Conservation (phyloP, 2,113 vertebrate species). For the Balaeniceps rex region DNA sequence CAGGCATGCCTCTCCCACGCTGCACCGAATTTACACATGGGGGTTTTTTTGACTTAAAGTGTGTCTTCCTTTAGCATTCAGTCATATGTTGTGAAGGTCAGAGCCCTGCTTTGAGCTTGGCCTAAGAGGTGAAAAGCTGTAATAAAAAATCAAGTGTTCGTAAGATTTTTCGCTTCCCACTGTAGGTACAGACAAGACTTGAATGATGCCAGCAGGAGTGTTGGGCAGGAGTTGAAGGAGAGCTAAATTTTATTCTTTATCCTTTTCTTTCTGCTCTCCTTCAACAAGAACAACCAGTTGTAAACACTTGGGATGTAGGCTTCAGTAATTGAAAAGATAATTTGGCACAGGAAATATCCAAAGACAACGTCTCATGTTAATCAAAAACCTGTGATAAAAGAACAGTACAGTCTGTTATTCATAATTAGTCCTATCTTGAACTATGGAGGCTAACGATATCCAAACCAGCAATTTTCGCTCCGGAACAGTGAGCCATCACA, state of each 20-base stretch:
- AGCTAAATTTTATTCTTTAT: background rate
- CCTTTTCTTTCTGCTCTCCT: background rate
- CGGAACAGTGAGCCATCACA: background rate
- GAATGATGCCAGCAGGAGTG: background rate
- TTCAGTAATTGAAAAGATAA: background rate
- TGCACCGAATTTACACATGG: fast-evolving
- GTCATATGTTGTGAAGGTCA: background rate
- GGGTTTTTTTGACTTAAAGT: background rate
- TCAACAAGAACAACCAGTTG: background rate
- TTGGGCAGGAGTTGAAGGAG: background rate
- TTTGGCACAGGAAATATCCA: background rate
- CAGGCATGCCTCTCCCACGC: background rate
- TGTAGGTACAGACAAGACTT: background rate
- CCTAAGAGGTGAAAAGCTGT: background rate
- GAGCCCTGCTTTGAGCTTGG: background rate
- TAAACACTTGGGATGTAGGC: background rate
- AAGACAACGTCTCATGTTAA: background rate
- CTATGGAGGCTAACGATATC: background rate
- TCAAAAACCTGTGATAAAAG: background rate
- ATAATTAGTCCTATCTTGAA: background rate
- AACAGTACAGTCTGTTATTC: background rate
- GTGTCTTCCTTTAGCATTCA: background rate
- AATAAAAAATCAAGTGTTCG: background rate
- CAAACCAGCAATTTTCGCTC: background rate
- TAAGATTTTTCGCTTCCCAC: background rate